These are phyloP conservation scores for Patella vulgata DNA, from an alignment of 1,140 invertebrate species.

Conservation along the genomic window DNA sequence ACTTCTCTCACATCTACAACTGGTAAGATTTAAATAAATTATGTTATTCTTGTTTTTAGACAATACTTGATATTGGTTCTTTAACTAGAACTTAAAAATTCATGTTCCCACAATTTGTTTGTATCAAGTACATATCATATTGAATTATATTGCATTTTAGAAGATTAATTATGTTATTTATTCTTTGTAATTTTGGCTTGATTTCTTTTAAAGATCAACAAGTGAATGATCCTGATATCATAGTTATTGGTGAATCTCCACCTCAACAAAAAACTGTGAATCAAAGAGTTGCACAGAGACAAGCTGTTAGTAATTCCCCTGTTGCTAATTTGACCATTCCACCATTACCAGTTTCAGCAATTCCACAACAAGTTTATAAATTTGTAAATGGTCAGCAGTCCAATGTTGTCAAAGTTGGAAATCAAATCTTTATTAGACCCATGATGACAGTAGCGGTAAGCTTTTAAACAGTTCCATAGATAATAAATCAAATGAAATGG, in stretches of 20 bases:
- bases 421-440: constrained; percentile 36
- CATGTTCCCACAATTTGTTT: too few species aligned
- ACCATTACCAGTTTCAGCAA: neutral
- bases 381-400: constrained; percentile 22
- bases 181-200: too few species aligned
- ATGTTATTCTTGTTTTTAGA: too few species aligned
- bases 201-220: too few species aligned
- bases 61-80: too few species aligned
- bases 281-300: neutral
- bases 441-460: constrained; percentile 31
- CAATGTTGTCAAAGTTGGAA: constrained; percentile 4
- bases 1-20: neutral
- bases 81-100: too few species aligned
- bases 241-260: constrained; percentile 46
- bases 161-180: too few species aligned
- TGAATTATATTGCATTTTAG: too few species aligned
- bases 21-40: too few species aligned
- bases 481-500: too few species aligned
- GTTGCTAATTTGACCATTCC: neutral
- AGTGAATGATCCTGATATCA: constrained; percentile 35
- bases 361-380: constrained; percentile 33
- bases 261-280: constrained; percentile 15
- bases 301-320: neutral
- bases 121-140: too few species aligned
- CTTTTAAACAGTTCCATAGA: too few species aligned